Evolutionary conservation across 1,140 invertebrate species (phyloP), one percentile per base, ranked within the genome.

Genomic region (Musca vetustissima): DNA sequence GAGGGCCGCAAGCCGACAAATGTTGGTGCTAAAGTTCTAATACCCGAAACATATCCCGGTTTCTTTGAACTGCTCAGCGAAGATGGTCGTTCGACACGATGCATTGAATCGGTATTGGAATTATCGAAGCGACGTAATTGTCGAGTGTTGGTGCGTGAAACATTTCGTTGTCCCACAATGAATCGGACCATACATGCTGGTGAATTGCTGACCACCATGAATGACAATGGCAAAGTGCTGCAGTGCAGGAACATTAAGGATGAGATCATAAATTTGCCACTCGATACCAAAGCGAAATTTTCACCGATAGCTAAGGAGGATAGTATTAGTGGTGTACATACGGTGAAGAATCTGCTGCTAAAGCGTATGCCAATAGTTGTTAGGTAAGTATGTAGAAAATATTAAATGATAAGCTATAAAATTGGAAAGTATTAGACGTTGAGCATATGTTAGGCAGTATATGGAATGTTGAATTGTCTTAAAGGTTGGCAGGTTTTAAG

Each of bases 21-120:
- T 92, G 22, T 91, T 89, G 69, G 94, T 11, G 92, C 93, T 0
- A 88, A 92, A 74, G 85, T 97, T 49, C 89, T 93, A 53, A 96
- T 98, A 64, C 96, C 96, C 0, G 91, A 96, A 69, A 89, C 90
- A 8, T 98, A 95, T 81, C 87, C 91, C 70, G 96, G 96, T 7
- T 97, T 93, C 84, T 97, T 97, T 81, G 96, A 98, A 84, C 88
- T 97, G 36, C 84, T 97, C 24, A 96, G 93, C 78, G 95, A 98
- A 83, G 95, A 97, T 79, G 95, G 95, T 0, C 86, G 92, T 72
- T 92, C 93, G 15, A 93, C 95, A 2, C 86, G 93, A 61, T 94
- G 94, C 72, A 94, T 97, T 73, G 93, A 95, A 78, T 93, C 89
- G 69, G 94, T 97, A 1, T 85, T 87, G 47, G 93, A 96, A 81